Conservation (phyloP, 1,140 invertebrate species). For the Sycobia sp. region DNA sequence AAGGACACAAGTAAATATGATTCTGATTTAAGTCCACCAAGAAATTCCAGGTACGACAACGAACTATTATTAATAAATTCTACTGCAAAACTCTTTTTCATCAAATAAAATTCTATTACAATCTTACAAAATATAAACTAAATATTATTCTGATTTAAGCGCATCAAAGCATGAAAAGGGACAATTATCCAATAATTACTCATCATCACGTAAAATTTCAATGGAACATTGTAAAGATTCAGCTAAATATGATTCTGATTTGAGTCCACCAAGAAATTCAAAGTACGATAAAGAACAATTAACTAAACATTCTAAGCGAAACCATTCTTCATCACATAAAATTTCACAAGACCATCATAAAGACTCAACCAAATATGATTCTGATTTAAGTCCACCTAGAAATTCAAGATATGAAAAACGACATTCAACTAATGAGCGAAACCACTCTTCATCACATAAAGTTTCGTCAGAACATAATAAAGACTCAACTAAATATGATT, state of each 20-base stretch:
- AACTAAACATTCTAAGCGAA: neutral
- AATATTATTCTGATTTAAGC: conserved; percentile 21
- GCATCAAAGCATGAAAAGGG: conserved; percentile 23
- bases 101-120: neutral
- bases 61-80: too few relatives aligned
- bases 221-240: neutral
- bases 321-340: neutral
- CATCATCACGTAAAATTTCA: neutral
- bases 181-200: neutral
- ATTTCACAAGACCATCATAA: conserved; percentile 12
- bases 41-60: too few relatives aligned
- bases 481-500: conserved; percentile 8
- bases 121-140: neutral
- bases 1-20: conserved; percentile 1
- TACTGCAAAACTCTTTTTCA: too few relatives aligned
- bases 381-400: conserved; percentile 34
- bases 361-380: conserved; percentile 3
- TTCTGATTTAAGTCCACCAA: conserved; percentile 32
- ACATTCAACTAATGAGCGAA: neutral
- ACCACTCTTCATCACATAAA: neutral
- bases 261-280: conserved; percentile 37
- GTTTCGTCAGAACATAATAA: neutral
- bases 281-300: conserved; percentile 5
- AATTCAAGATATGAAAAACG: conserved; percentile 24
- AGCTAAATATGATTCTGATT: conserved; percentile 19